These are phyloP conservation scores for Cladopsammia gracilis DNA, from an alignment of 64 coral and sea anemone genomes.

Conservation along the genomic window DNA sequence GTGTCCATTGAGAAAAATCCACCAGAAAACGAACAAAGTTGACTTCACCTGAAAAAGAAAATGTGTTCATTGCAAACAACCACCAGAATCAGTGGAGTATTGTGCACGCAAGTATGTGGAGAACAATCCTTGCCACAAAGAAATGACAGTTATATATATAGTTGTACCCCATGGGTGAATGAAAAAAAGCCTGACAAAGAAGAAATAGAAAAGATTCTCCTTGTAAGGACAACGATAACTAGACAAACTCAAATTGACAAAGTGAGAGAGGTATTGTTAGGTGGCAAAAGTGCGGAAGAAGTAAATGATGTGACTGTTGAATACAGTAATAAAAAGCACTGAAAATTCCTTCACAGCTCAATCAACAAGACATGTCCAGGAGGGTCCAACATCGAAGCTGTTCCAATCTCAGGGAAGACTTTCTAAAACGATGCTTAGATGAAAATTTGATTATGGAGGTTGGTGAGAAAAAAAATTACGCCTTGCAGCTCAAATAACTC, in stretches of 20 bases:
- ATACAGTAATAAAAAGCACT: conserved; percentile 37
- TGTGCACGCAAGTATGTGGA: conserved; percentile 40
- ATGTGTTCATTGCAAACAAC: conserved; percentile 26
- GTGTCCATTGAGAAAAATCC: conserved; percentile 35
- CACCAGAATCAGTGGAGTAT: neutral
- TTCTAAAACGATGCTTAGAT: neutral
- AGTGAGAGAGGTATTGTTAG: conserved; percentile 11
- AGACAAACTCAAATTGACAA: conserved; percentile 13
- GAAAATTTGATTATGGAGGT: neutral
- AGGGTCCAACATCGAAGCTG: conserved; percentile 48
- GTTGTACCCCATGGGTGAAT: neutral
- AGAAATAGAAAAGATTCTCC: neutral
- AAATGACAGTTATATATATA: conserved; percentile 45
- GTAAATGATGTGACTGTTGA: neutral
- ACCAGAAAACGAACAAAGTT: conserved; percentile 14
- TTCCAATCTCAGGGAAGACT: conserved; percentile 24
- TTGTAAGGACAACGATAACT: neutral
- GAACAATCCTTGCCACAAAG: conserved; percentile 52
- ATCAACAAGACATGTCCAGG: conserved; percentile 31
- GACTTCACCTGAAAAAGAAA: conserved; percentile 29
- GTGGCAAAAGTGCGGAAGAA: neutral
- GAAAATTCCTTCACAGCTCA: neutral
- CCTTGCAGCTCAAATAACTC: too few relatives aligned
- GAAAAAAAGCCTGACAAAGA: neutral
- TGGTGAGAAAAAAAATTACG: too few relatives aligned